A percentile compares a stretch with the other conserved stretches of the same genome.
Conservation (phyloP, 2,888 invertebrate species). For the Aphrophora alni region DNA sequence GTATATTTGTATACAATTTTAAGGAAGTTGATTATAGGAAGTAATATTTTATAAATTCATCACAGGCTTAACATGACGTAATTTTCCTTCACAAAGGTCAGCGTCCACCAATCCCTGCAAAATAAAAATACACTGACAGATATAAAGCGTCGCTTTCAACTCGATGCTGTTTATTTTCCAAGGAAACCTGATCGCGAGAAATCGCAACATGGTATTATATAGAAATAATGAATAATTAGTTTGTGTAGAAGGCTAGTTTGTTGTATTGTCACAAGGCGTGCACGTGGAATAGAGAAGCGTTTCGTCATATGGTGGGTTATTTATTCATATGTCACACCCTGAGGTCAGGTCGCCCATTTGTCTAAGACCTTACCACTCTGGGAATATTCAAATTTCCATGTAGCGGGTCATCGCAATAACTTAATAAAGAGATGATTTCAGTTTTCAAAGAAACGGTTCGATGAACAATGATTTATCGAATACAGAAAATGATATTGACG, state of each 20-base stretch:
- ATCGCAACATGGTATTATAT: neutral
- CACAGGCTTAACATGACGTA: neutral
- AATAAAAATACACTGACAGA: neutral
- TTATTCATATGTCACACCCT: neutral
- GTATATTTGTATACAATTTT: too few relatives aligned
- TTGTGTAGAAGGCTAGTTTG: constrained; percentile 6
- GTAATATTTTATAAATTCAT: too few relatives aligned
- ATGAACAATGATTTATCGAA: too few relatives aligned
- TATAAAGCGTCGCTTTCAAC: neutral
- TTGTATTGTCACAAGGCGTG: neutral
- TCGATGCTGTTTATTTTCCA: neutral
- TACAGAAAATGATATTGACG: too few relatives aligned
- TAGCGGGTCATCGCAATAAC: neutral
- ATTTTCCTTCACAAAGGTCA: neutral
- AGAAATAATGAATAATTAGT: constrained; percentile 9
- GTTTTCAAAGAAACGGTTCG: neutral
- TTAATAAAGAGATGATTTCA: neutral
- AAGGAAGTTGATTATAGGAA: too few relatives aligned
- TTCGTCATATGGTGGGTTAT: neutral
- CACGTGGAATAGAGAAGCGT: neutral
- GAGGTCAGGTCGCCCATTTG: neutral
- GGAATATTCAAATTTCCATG: neutral
- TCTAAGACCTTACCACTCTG: neutral
- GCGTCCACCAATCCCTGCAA: neutral
- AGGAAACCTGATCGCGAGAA: neutral